Evolutionary conservation across 64 coral and sea anemone species (phyloP).

Genomic region (Orbicella faveolata): DNA sequence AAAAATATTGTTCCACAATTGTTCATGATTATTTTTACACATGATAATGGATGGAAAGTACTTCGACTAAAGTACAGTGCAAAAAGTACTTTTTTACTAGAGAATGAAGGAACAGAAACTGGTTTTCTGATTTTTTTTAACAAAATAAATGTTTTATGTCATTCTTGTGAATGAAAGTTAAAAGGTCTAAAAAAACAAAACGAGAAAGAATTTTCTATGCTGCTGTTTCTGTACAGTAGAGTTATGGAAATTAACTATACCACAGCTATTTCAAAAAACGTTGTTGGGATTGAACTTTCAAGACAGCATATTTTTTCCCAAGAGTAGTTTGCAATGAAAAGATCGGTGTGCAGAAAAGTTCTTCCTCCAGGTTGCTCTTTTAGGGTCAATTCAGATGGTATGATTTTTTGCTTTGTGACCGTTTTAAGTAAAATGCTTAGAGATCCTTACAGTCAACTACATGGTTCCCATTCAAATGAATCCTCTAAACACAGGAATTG

Average conservation of each 20-base stretch:
- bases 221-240: not conserved
- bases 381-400: no score
- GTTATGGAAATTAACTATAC: not conserved
- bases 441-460: no score
- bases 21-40: not conserved
- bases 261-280: not conserved
- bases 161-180: not conserved
- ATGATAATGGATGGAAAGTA: not conserved
- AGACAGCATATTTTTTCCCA: not conserved
- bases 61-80: not conserved
- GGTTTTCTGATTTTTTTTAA: conserved; percentile 42
- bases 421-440: no score
- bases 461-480: no score
- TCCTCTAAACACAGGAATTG: no score
- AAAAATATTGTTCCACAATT: not conserved
- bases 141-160: conserved; percentile 21
- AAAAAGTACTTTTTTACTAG: conserved; percentile 6
- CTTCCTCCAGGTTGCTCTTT: no score
- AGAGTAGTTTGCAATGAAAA: not conserved
- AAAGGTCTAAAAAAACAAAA: not conserved
- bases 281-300: not conserved
- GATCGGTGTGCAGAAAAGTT: no score
- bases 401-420: no score
- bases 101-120: conserved; percentile 33
- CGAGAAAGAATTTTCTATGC: conserved; percentile 7